Evolutionary conservation across 1,140 invertebrate species (phyloP).

Genomic region (Campodea augens): DNA sequence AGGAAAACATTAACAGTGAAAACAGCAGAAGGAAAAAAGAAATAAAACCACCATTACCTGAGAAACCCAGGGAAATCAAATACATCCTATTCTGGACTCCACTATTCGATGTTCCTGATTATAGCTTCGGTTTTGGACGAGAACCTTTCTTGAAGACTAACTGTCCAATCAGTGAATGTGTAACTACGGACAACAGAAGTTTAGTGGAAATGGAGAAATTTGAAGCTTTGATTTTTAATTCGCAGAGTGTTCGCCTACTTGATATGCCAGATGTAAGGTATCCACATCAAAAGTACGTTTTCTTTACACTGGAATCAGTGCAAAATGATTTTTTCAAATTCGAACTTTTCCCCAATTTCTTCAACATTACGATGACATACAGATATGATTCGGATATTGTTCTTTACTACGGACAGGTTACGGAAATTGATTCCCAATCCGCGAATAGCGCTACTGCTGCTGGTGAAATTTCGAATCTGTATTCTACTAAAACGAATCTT

Average conservation of each 20-base stretch:
- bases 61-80: too few species aligned
- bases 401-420: conserved; percentile 15
- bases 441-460: too few species aligned
- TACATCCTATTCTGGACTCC: neutral
- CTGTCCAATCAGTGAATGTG: neutral
- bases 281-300: conserved; percentile 15
- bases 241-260: conserved; percentile 5
- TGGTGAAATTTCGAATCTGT: too few species aligned
- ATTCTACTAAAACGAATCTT: too few species aligned
- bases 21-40: too few species aligned
- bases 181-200: conserved; percentile 1
- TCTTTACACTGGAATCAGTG: conserved; percentile 16
- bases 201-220: conserved; percentile 2
- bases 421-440: too few species aligned
- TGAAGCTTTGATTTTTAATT: conserved; percentile 17
- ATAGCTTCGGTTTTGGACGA: neutral
- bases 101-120: neutral
- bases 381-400: conserved; percentile 21
- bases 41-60: too few species aligned
- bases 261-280: conserved; percentile 13
- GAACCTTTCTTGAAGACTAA: neutral
- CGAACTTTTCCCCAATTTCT: conserved; percentile 13
- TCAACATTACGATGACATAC: conserved; percentile 30
- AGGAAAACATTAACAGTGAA: too few species aligned
- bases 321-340: conserved; percentile 2